These are phyloP conservation scores for Catalaphyllia jardinei DNA, from an alignment of 64 coral and sea anemone species.

Conservation along the genomic window DNA sequence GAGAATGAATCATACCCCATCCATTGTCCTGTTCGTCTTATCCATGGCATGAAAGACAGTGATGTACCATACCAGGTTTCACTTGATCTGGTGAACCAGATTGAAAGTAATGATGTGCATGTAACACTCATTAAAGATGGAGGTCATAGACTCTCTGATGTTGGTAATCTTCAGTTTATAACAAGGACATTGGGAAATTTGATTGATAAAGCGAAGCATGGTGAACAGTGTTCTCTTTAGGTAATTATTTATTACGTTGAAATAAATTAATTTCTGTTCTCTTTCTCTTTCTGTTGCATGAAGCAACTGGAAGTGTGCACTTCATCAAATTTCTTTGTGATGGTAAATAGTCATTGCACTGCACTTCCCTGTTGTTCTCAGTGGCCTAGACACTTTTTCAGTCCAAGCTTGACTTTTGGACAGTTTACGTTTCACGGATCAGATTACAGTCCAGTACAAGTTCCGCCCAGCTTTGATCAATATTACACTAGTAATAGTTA, in stretches of 20 bases:
- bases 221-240: not conserved
- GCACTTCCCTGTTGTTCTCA: no score
- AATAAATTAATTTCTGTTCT: no score
- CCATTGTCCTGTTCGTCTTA: slow-evolving; percentile 73
- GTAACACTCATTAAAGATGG: slow-evolving; percentile 80
- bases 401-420: no score
- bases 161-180: slow-evolving; percentile 57
- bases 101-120: slow-evolving; percentile 65
- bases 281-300: no score
- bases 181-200: slow-evolving; percentile 60
- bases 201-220: slow-evolving; percentile 39
- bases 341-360: no score
- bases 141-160: slow-evolving; percentile 71
- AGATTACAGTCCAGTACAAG: no score
- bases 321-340: no score
- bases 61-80: slow-evolving; percentile 84
- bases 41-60: slow-evolving; percentile 81
- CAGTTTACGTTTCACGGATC: no score
- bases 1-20: slow-evolving; percentile 34
- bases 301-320: no score
- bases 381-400: no score
- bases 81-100: slow-evolving; percentile 61
- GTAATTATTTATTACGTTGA: not conserved
- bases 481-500: no score
- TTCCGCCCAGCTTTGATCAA: no score